phyloP scores from a whole-genome alignment of 1,140 invertebrate species.

The Leptonema lineaticorne region DNA sequence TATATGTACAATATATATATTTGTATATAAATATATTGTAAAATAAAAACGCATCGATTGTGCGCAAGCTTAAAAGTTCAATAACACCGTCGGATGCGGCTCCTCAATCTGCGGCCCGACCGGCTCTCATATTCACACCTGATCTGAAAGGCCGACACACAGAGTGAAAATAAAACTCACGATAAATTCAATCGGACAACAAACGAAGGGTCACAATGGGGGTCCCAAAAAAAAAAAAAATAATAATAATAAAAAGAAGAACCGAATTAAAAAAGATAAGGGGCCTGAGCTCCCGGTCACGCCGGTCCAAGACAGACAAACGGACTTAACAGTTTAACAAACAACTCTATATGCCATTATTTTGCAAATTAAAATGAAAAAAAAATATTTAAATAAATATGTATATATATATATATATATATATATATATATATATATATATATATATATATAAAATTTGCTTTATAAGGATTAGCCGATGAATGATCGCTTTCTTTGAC shows the following conservation, averaged over 20 bases:
- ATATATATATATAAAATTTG: too few relatives aligned
- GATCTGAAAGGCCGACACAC: not conserved
- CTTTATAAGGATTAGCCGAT: too few relatives aligned
- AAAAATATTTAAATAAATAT: too few relatives aligned
- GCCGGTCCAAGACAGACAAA: not conserved
- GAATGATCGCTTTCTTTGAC: too few relatives aligned
- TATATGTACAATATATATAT: too few relatives aligned
- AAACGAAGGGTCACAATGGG: not conserved
- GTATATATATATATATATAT: too few relatives aligned
- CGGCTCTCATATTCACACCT: slow-evolving; percentile 2
- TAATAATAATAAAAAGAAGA: not conserved
- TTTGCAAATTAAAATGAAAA: too few relatives aligned
- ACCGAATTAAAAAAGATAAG: not conserved
- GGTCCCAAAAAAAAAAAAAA: not conserved
- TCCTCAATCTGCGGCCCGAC: slow-evolving; percentile 1
- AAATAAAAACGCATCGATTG: not conserved
- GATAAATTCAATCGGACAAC: slow-evolving; percentile 4
- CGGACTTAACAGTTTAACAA: not conserved
- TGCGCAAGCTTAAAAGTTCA: slow-evolving; percentile 6
- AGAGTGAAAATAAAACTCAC: too few relatives aligned
- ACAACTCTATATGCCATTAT: not conserved
- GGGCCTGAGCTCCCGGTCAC: slow-evolving; percentile 3
- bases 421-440: too few relatives aligned
- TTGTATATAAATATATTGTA: too few relatives aligned
- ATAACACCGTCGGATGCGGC: not conserved